A percentile compares a stretch with the other conserved stretches of the same genome.
These are phyloP conservation scores for Priocnemis perturbator DNA, from an alignment of 2,888 invertebrate species.

Conservation along the genomic window DNA sequence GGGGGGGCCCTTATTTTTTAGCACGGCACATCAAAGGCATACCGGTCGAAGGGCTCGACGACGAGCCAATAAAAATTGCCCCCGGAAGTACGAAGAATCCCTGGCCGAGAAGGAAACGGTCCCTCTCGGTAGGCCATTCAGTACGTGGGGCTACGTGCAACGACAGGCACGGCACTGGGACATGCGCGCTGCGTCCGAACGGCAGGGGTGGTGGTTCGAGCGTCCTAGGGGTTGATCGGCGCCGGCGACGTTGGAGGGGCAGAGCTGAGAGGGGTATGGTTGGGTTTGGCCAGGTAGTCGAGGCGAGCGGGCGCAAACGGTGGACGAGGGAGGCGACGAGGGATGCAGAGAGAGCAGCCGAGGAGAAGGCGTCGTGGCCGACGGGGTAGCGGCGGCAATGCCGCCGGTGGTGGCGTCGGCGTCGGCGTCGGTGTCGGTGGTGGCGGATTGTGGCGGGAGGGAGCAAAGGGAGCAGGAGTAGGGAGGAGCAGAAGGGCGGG, in stretches of 20 bases:
- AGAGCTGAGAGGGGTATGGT: not conserved
- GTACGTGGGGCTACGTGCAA: not conserved
- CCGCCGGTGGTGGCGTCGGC: slow-evolving; percentile 10
- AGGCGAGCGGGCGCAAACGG: not conserved
- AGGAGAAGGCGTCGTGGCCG: not conserved
- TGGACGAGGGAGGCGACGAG: slow-evolving; percentile 4
- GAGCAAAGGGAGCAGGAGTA: slow-evolving; percentile 22
- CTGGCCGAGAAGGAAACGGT: too few relatives aligned
- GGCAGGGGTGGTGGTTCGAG: slow-evolving; percentile 46
- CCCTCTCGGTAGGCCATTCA: not conserved
- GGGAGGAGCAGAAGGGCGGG: slow-evolving; percentile 25
- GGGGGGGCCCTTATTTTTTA: too few relatives aligned
- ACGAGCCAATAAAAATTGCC: too few relatives aligned
- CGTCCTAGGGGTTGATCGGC: slow-evolving; percentile 44
- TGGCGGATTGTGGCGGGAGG: slow-evolving; percentile 31
- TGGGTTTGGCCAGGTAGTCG: slow-evolving; percentile 21
- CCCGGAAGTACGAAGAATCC: too few relatives aligned
- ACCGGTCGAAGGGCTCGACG: too few relatives aligned
- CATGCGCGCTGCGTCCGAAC: slow-evolving; percentile 40
- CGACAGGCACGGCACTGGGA: slow-evolving; percentile 37
- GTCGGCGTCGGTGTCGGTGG: too few relatives aligned
- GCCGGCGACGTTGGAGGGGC: slow-evolving; percentile 32
- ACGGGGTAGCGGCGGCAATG: slow-evolving; percentile 31
- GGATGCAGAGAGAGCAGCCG: not conserved
- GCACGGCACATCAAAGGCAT: too few relatives aligned